Evolutionary conservation across 30 jellyfish, hydroid and myxozoan genomes (phyloP).

Genomic region (Aurelia aurita complex sp. Pacific): DNA sequence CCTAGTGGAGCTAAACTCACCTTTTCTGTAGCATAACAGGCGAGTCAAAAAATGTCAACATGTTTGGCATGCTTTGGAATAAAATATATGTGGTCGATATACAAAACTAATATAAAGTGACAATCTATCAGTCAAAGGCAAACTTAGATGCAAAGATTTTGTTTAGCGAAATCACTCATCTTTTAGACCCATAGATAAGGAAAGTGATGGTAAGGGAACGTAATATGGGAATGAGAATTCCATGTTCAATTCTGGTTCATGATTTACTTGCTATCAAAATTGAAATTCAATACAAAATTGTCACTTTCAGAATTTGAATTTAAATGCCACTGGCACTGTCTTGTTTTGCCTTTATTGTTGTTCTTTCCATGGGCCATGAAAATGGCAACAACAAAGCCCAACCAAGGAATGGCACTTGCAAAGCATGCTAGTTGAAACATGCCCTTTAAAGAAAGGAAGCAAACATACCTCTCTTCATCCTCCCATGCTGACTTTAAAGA

Average conservation of each 20-base stretch:
- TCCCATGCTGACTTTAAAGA: not conserved
- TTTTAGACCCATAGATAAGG: not conserved
- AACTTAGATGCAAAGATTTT: not conserved
- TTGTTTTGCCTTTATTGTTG: no score
- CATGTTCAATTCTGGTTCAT: no score
- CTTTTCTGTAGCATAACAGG: not conserved
- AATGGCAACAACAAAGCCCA: no score
- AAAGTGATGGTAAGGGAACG: no score
- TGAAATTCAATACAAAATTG: not conserved
- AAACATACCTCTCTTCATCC: constrained; percentile 24
- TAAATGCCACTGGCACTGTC: no score
- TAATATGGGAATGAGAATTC: no score
- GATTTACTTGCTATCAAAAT: not conserved
- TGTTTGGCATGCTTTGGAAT: not conserved
- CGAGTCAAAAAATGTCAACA: not conserved
- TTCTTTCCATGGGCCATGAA: no score
- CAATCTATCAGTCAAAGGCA: not conserved
- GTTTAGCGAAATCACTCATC: not conserved
- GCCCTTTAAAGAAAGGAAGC: not conserved
- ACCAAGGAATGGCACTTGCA: no score
- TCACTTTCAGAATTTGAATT: constrained; percentile 1
- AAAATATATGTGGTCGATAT: no score
- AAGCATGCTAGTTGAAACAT: no score
- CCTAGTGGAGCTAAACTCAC: no score
- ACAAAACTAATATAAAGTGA: no score